Percentiles rank a stretch among this genome's conserved stretches.
phyloP scores from a whole-genome alignment of 1,140 invertebrate species.

The fruit fly (Drosophila melanogaster) region DNA sequence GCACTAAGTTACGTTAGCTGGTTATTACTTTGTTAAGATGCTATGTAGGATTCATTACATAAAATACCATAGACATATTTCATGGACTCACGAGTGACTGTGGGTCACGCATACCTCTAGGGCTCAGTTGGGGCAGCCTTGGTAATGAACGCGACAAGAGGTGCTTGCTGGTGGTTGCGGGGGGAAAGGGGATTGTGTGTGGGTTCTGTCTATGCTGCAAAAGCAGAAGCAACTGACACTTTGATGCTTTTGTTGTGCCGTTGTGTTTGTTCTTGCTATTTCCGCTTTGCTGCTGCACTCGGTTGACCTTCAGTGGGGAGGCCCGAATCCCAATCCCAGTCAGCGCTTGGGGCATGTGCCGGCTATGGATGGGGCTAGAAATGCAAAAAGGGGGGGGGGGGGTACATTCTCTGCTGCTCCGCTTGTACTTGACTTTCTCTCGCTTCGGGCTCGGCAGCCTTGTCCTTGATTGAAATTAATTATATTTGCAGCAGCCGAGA shows the following conservation, averaged over 20 bases:
- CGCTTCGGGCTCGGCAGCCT: constrained; percentile 19
- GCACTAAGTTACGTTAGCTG: too few relatives aligned
- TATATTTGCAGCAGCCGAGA: constrained; percentile 30
- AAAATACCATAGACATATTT: neutral
- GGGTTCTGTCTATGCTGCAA: constrained; percentile 57
- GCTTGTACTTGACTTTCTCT: constrained; percentile 66
- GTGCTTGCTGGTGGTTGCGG: constrained; percentile 9
- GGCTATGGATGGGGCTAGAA: constrained; percentile 2
- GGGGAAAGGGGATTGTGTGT: constrained; percentile 6
- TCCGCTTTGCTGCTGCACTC: constrained; percentile 59
- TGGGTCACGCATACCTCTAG: constrained; percentile 30
- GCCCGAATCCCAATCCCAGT: constrained; percentile 20
- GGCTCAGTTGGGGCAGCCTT: constrained; percentile 43
- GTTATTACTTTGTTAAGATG: too few relatives aligned
- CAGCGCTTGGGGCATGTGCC: constrained; percentile 16
- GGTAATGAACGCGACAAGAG: constrained; percentile 56
- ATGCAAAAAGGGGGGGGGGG: neutral
- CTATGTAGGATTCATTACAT: too few relatives aligned
- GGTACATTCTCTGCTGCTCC: constrained; percentile 53
- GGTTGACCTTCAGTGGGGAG: constrained; percentile 71
- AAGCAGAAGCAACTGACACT: constrained; percentile 59
- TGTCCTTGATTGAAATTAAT: constrained; percentile 76
- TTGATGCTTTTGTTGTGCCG: constrained; percentile 57
- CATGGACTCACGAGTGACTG: constrained; percentile 1
- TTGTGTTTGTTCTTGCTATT: constrained; percentile 45